phyloP scores from a whole-genome alignment of 2,113 vertebrate genomes.

The Gila orcuttii region DNA sequence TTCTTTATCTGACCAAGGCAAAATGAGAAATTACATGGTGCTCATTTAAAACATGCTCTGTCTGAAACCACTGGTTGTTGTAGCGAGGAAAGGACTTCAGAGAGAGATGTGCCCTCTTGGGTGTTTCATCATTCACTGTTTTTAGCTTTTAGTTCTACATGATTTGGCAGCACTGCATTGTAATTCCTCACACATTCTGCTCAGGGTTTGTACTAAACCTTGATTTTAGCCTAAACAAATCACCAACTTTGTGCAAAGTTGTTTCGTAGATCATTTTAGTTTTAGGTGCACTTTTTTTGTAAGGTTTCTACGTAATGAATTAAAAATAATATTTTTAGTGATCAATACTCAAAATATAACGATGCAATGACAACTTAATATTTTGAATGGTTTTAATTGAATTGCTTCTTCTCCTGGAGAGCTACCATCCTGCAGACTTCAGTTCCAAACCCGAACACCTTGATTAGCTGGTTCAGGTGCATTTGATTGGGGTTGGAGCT shows the following conservation, averaged over 20 bases:
- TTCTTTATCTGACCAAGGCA: slow-evolving; percentile 3
- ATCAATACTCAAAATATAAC: background rate
- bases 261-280: background rate
- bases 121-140: background rate
- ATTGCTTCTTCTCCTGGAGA: no score
- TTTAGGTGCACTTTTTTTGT: background rate
- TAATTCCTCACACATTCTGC: background rate
- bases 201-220: background rate
- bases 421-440: no score
- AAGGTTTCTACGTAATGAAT: background rate
- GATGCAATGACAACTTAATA: background rate
- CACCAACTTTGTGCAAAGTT: background rate
- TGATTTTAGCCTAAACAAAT: background rate
- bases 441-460: no score
- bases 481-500: no score
- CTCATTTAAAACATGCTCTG: slow-evolving; percentile 30
- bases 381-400: background rate
- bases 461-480: no score
- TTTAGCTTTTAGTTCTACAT: background rate
- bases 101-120: background rate
- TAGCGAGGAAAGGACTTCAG: background rate
- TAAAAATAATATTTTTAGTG: background rate
- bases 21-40: slow-evolving; percentile 20
- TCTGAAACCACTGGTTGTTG: slow-evolving; percentile 5
- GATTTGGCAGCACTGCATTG: background rate